Conservation (phyloP, 2,113 vertebrate genomes). For the Merops nubicus region DNA sequence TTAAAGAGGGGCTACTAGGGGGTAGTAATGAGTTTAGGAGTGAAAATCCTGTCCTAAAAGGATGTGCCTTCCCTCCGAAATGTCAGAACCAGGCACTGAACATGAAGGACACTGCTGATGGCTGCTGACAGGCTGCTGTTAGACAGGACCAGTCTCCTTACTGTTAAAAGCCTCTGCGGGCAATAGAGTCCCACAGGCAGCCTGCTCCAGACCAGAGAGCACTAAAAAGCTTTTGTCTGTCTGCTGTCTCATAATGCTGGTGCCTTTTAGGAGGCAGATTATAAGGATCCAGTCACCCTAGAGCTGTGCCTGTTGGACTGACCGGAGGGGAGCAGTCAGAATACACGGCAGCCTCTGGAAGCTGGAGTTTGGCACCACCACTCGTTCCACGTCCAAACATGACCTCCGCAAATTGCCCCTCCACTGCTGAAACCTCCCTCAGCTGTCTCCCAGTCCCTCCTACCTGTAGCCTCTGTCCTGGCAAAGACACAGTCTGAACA, state of each 20-base stretch:
- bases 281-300: background rate
- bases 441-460: background rate
- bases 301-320: background rate
- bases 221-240: background rate
- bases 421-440: background rate
- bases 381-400: background rate
- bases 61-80: background rate
- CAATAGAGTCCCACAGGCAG: background rate
- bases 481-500: constrained; percentile 35
- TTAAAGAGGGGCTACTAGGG: background rate
- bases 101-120: background rate
- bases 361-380: background rate
- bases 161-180: background rate
- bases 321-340: background rate
- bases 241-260: background rate
- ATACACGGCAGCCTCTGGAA: background rate
- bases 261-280: background rate
- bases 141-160: background rate
- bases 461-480: constrained; percentile 56
- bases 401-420: background rate
- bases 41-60: background rate
- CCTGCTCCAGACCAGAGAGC: background rate
- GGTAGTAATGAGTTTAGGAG: background rate
- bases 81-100: background rate
- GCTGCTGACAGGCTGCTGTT: background rate